Evolutionary conservation across 2,888 invertebrate genomes (phyloP).

Genomic region (Lasioglossum zephyrum): DNA sequence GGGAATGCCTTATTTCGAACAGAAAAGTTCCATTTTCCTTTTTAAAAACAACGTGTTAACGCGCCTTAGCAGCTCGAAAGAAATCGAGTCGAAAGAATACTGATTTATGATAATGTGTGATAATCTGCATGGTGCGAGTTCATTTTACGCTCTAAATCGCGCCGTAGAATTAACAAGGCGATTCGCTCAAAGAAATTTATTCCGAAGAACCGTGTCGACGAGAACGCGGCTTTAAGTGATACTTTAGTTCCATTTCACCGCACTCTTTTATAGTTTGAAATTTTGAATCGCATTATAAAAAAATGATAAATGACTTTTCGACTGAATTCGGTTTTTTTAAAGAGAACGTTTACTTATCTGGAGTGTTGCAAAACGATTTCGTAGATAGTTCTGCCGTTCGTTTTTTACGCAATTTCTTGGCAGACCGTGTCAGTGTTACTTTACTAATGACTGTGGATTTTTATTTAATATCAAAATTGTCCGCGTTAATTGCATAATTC

Average conservation of each 20-base stretch:
- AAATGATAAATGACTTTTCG: background rate
- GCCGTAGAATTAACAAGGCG: background rate
- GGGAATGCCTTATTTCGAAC: too few relatives aligned
- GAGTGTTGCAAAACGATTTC: background rate
- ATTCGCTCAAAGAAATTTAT: background rate
- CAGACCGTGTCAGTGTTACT: background rate
- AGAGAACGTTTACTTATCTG: background rate
- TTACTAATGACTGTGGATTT: background rate
- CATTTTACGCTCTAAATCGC: constrained; percentile 43
- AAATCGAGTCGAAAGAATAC: constrained; percentile 8
- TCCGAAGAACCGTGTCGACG: constrained; percentile 4
- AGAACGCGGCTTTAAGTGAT: background rate
- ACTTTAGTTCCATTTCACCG: background rate
- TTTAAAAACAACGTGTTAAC: background rate
- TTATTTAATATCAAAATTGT: too few relatives aligned
- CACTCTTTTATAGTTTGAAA: background rate
- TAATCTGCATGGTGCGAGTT: background rate
- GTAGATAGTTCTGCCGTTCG: background rate
- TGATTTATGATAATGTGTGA: constrained; percentile 7
- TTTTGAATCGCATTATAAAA: background rate
- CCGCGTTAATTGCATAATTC: too few relatives aligned
- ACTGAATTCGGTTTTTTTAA: background rate
- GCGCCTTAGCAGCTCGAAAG: background rate
- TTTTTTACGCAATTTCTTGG: background rate
- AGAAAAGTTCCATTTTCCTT: background rate